Percentiles rank a stretch among this genome's conserved stretches.
phyloP scores from a whole-genome alignment of 2,797 vertebrate genomes.

The Lagorchestes hirsutus region DNA sequence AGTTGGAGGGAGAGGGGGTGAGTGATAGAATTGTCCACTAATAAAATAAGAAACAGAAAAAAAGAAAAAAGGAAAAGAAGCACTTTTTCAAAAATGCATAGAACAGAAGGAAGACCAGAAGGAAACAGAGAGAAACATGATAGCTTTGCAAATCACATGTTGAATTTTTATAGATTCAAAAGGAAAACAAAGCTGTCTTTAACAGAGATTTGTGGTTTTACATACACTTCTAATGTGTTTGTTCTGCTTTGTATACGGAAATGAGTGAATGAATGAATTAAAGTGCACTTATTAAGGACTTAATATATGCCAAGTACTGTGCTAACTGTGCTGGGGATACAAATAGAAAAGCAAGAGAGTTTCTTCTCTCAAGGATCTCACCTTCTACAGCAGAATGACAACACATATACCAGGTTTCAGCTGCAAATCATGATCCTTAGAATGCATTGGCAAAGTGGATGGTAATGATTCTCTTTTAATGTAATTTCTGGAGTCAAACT shows the following conservation, averaged over 20 bases:
- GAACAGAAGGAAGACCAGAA: background rate
- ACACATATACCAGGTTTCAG: background rate
- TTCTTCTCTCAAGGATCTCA: background rate
- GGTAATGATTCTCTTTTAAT: background rate
- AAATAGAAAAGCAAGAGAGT: background rate
- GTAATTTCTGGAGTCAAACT: background rate
- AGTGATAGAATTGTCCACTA: background rate
- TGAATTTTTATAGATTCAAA: background rate
- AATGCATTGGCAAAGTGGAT: background rate
- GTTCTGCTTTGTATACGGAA: background rate
- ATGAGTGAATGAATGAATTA: background rate
- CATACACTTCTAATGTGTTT: background rate
- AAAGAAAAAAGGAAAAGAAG: background rate
- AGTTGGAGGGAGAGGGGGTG: background rate
- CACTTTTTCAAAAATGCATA: background rate
- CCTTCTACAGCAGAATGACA: background rate
- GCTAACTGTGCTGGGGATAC: background rate
- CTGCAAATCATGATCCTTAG: background rate
- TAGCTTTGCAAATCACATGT: background rate
- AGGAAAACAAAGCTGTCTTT: background rate
- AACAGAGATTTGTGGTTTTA: background rate
- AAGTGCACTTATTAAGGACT: background rate
- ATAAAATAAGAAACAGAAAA: background rate
- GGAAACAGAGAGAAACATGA: background rate
- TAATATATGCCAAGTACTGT: background rate